Evolutionary conservation across 2,113 vertebrate genomes (phyloP), one percentile per base, ranked within the genome.

Genomic region (Apus apus): DNA sequence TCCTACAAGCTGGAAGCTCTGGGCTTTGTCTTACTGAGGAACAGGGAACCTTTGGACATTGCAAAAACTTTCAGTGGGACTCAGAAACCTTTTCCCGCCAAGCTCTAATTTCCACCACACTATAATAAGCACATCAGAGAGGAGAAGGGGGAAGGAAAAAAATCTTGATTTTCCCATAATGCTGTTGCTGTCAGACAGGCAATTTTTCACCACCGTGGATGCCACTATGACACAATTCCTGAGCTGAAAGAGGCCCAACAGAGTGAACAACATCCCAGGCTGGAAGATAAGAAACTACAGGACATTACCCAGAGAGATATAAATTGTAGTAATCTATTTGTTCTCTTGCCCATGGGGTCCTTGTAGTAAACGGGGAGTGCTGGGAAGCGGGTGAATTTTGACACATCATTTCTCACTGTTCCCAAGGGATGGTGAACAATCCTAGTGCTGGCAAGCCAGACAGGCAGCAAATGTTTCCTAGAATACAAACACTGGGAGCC

Each of bases 321-420:
- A 93, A 83, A 96, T 96, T 95, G 88, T 85, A 96, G 82, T 88
- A 92, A 91, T 95, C 90, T 93, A 80, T 95, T 94, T 95, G 92
- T 93, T 96, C 90, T 74, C 74, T 91, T 93, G 80, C 90, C 89
- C 79, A 25, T 72, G 73, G 94, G 91, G 91, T 95, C 78, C 64
- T 94, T 51, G 25, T 93, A 93, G 89, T 93, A 96, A 97, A 78
- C 56, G 75, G 91, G 71, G 86, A 89, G 90, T 77, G 77, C 92
- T 92, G 86, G 90, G 86, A 95, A 93, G 88, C 2, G 43, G 73
- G 88, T 93, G 68, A 86, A 90, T 85, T 87, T 92, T 94, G 95
- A 96, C 95, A 96, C 83, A 77, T 94, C 85, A 85, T 96, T 97
- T 89, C 90, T 96, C 96, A 94, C 85, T 76, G 84, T 36, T 95